A percentile compares a stretch with the other conserved stretches of the same genome.
Evolutionary conservation across 2,888 invertebrate species (phyloP).

Genomic region (Hemithea aestivaria): DNA sequence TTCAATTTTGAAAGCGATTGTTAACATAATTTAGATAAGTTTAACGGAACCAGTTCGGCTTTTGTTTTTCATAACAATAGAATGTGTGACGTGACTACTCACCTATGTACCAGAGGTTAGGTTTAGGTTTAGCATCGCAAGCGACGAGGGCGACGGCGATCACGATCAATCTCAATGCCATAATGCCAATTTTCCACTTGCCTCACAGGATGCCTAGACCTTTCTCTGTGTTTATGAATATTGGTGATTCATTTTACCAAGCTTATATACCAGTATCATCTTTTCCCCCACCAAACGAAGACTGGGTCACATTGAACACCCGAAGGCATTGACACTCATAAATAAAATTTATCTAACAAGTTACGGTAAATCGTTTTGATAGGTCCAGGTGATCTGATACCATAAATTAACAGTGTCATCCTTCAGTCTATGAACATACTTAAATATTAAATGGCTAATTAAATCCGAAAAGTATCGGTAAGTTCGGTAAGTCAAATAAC

Average conservation of each 20-base stretch:
- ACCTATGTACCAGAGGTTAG: conserved; percentile 53
- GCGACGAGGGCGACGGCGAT: conserved; percentile 44
- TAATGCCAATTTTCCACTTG: conserved; percentile 32
- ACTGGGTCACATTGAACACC: conserved; percentile 54
- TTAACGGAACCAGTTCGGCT: conserved; percentile 3
- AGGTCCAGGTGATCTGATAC: conserved; percentile 44
- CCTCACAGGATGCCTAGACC: conserved; percentile 41
- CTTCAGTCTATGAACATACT: conserved; percentile 28
- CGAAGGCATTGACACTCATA: conserved; percentile 62
- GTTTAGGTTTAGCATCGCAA: conserved; percentile 50
- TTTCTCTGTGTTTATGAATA: conserved; percentile 60
- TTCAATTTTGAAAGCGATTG: conserved; percentile 15
- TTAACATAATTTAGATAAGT: conserved; percentile 9
- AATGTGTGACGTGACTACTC: conserved; percentile 21
- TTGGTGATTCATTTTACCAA: conserved; percentile 57
- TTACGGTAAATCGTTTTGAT: conserved; percentile 63
- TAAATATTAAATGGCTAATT: conserved; percentile 31
- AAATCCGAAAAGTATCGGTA: conserved; percentile 17
- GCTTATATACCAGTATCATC: conserved; percentile 62
- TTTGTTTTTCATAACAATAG: conserved; percentile 16
- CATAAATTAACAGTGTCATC: conserved; percentile 46
- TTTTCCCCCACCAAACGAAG: conserved; percentile 54
- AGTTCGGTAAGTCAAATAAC: conserved; percentile 5
- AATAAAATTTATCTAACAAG: conserved; percentile 51
- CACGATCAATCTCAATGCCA: conserved; percentile 54